Evolutionary conservation across 2,113 vertebrate species (phyloP), one percentile per base, ranked within the genome.

Genomic region (chimpanzee (Pan troglodytes)): DNA sequence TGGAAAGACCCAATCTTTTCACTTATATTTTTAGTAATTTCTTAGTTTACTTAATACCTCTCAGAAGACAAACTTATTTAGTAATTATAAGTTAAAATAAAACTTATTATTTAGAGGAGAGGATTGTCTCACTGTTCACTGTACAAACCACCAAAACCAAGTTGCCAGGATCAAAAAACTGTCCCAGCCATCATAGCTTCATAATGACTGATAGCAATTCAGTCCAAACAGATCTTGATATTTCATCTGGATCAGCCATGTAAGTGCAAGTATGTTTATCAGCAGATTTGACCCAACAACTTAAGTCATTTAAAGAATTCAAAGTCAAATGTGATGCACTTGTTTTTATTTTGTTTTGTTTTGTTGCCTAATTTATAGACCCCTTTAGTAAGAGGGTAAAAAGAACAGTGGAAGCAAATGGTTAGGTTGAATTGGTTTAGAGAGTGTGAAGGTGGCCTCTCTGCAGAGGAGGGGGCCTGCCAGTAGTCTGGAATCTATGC

Each of bases 401-500:
- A 88, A 55, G 25, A 40, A 93, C 79, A 50, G 43, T 61, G 14
- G 72, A 73, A 94, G 57, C 1, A 25, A 30, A 11, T 17, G 3
- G 9, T 25, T 32, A 32, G 57, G 79, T 61, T 75, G 43, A 85
- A 48, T 38, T 55, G 32, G 30, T 32, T 89, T 67, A 93, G 50
- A 30, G 84, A 90, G 32, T 79, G 35, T 79, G 52, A 81, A 92
- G 75, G 90, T 83, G 87, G 93, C 73, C 87, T 96, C 83, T 64
- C 23, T 48, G 16, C 25, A 6, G 67, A 82, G 30, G 84, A 79
- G 76, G 40, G 79, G 22, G 59, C 86, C 67, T 61, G 79, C 70
- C 90, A 61, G 73, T 40, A 85, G 95, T 97, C 94, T 87, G 84
- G 50, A 93, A 76, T 76, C 89, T 83, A 27, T n/a, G 61, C 55